phyloP scores from a whole-genome alignment of 2,888 invertebrate species.

The Eristalis pertinax region DNA sequence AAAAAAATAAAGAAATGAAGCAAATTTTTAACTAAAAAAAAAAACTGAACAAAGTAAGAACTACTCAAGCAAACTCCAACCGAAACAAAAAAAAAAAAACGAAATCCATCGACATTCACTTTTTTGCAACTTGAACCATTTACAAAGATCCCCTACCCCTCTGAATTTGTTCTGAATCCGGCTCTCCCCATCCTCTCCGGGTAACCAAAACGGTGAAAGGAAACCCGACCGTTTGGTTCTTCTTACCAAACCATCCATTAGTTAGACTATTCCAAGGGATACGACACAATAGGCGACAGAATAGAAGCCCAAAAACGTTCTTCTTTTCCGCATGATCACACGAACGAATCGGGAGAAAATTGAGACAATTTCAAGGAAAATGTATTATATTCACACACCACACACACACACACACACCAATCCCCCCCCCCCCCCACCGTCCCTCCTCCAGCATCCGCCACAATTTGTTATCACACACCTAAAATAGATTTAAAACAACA shows the following conservation, averaged over 20 bases:
- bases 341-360: not conserved
- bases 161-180: too few species aligned
- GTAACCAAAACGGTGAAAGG: too few species aligned
- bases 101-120: conserved; percentile 68
- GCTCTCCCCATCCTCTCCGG: too few species aligned
- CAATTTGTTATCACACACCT: conserved; percentile 53
- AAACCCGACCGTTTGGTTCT: too few species aligned
- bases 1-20: conserved; percentile 26
- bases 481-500: conserved; percentile 57
- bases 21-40: not conserved
- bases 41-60: not conserved
- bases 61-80: not conserved
- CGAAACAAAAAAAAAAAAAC: conserved; percentile 15
- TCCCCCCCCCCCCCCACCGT: not conserved
- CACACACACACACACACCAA: not conserved
- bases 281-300: conserved; percentile 35
- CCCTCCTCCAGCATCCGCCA: not conserved
- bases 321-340: not conserved
- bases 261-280: conserved; percentile 27
- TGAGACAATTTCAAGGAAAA: conserved; percentile 10
- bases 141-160: too few species aligned
- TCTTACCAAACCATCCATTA: too few species aligned
- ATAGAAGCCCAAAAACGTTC: not conserved
- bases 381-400: not conserved
- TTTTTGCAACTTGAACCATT: too few species aligned